Percentiles rank a stretch among this genome's conserved stretches.
Evolutionary conservation across 2,797 vertebrate genomes (phyloP).

Genomic region (Emys orbicularis): DNA sequence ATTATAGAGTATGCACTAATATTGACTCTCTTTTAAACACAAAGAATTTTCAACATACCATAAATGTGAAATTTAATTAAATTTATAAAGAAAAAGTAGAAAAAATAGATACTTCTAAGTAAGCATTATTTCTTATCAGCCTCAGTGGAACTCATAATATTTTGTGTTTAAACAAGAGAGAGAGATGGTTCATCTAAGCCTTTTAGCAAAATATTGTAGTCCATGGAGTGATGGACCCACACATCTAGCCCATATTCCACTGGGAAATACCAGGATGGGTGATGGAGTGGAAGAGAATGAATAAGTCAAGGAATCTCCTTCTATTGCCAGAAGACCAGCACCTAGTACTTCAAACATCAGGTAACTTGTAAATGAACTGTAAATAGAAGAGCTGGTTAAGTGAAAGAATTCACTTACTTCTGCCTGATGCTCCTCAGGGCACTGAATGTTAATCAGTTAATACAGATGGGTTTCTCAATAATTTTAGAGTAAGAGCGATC

Average conservation of each 20-base stretch:
- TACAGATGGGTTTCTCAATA: background rate
- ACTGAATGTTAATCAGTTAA: background rate
- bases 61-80: background rate
- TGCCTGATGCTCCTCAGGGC: too few species aligned
- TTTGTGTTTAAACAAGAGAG: background rate
- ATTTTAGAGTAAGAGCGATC: background rate
- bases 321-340: background rate
- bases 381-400: background rate
- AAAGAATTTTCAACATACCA: background rate
- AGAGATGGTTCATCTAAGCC: background rate
- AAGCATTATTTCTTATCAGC: background rate
- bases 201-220: background rate
- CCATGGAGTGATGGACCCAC: accelerated
- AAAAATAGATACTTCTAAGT: background rate
- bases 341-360: background rate
- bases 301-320: background rate
- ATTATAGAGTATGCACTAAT: background rate
- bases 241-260: background rate
- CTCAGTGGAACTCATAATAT: background rate
- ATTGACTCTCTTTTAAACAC: accelerated
- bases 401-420: background rate
- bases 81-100: background rate
- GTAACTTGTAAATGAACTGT: background rate
- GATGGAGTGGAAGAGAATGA: background rate
- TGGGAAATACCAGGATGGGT: accelerated